These are phyloP conservation scores for Neopipo cinnamomea DNA, from an alignment of 2,113 vertebrate genomes.

Conservation along the genomic window DNA sequence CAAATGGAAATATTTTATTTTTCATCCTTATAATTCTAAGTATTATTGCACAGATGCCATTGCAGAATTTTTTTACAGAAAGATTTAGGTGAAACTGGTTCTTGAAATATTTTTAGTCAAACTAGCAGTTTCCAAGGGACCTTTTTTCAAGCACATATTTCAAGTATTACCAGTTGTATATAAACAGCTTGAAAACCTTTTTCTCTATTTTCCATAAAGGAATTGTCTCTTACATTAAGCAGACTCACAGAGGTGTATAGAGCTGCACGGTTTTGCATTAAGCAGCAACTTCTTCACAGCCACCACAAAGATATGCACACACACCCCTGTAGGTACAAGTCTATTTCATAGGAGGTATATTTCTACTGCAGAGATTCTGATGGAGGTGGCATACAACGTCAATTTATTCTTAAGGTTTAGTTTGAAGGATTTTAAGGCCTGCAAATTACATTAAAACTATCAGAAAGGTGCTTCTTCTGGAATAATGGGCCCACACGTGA, in stretches of 20 bases:
- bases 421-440: neutral
- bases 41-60: neutral
- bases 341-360: neutral
- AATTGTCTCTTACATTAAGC: neutral
- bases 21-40: neutral
- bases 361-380: neutral
- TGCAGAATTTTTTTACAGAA: no score
- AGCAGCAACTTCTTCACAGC: neutral
- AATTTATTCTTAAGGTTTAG: neutral
- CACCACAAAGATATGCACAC: accelerated
- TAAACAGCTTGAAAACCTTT: neutral
- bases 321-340: neutral
- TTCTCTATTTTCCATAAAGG: neutral
- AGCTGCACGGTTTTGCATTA: neutral
- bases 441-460: neutral
- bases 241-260: neutral
- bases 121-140: neutral
- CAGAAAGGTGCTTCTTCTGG: neutral
- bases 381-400: neutral
- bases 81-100: neutral
- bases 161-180: neutral
- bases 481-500: neutral
- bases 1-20: neutral
- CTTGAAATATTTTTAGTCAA: neutral
- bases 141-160: neutral